Percentiles rank a stretch among this genome's conserved stretches.
These are phyloP conservation scores for Orbicella faveolata DNA, from an alignment of 64 coral and sea anemone genomes.

Conservation along the genomic window DNA sequence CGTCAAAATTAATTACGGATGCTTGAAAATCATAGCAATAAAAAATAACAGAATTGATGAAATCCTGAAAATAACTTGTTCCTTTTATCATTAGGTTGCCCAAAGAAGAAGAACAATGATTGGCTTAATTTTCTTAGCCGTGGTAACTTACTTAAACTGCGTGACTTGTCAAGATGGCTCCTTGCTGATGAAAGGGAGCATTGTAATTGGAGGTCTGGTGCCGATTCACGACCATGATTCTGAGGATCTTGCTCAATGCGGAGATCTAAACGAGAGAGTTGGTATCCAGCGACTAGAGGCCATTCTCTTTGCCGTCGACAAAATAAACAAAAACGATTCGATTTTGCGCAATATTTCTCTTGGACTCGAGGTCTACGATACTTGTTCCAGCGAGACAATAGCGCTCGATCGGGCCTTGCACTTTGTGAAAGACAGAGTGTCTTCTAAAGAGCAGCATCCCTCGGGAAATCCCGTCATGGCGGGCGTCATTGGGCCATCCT, in stretches of 20 bases:
- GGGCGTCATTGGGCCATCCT: conserved; percentile 78
- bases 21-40: too few species aligned
- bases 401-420: conserved; percentile 81
- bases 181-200: conserved; percentile 51
- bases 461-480: conserved; percentile 42
- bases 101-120: not conserved
- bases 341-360: conserved; percentile 74
- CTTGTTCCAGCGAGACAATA: conserved; percentile 69
- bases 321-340: conserved; percentile 57
- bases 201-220: conserved; percentile 78
- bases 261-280: conserved; percentile 62
- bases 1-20: too few species aligned
- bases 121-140: not conserved
- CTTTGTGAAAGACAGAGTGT: conserved; percentile 70
- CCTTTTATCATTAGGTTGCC: not conserved
- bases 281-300: conserved; percentile 88
- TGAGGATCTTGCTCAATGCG: conserved; percentile 26
- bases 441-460: conserved; percentile 30
- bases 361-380: conserved; percentile 79
- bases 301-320: conserved; percentile 85
- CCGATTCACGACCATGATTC: conserved; percentile 61
- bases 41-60: not conserved
- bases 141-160: not conserved
- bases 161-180: conserved; percentile 20
- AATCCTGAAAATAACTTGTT: not conserved